Evolutionary conservation across 2,888 invertebrate genomes (phyloP), one percentile per base, ranked within the genome.

Genomic region (Serripes groenlandicus): DNA sequence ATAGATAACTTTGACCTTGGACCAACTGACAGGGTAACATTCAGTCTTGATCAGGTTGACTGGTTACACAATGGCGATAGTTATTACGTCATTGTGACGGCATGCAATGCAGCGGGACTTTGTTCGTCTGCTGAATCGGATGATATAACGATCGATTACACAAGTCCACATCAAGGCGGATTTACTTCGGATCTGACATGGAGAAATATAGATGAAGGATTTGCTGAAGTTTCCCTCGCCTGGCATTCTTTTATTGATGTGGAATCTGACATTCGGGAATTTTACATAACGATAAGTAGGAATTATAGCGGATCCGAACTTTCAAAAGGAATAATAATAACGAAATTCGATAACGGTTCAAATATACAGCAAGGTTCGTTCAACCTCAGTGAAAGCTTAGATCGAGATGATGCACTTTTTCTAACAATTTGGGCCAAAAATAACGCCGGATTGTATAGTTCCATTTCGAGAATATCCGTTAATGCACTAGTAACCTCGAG

Each of bases 191-290:
- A 79, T 30, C 56, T 87, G 56, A 72, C 71, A 15, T 88, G 86
- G 86, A 56, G 26, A 23, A 71, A 75, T 60, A n/a, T 64, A 18
- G 35, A 23, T 32, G 30, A 23, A 9, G n/a, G 15, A 3, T 30
- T 23, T 23, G 28, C 71, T 5, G 37, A 35, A 18, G 70, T 86
- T 3, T 68, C 78, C n/a, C 49, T 88, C 18, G 73, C 70, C 26
- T 89, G 89, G 89, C 81, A 77, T 78, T 88, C 88, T 9, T 89
- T 89, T 54, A 28, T 56, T 3, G 89, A 89, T 42, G 62, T 71
- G 1, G 85, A 89, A 68, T 89, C 89, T 0, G 80, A 60, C 7
- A 81, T 89, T 23, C 52, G 70, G 11, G 37, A 5, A 3, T 89
- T 85, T 56, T 71, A 75, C 28, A 52, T 89, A 26, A 66, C 78